A percentile compares a stretch with the other conserved stretches of the same genome.
phyloP scores from a whole-genome alignment of 2,888 invertebrate genomes.

The Nysson spinosus region DNA sequence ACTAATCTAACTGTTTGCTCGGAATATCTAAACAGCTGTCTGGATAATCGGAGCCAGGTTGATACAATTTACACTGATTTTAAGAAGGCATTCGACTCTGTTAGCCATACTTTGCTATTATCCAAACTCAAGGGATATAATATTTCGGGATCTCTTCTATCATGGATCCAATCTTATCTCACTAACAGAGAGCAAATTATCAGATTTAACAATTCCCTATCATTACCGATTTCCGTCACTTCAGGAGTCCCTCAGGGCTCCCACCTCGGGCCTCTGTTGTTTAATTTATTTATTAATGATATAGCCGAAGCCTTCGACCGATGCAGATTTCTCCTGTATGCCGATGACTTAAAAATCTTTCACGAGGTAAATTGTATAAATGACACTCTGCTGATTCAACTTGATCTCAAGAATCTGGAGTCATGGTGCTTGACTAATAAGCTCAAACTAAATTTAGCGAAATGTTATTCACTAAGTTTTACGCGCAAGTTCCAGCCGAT shows the following conservation, averaged over 20 bases:
- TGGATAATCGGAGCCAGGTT: neutral
- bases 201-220: neutral
- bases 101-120: neutral
- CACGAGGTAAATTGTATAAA: neutral
- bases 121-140: neutral
- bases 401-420: neutral
- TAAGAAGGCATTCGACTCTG: neutral
- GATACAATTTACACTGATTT: neutral
- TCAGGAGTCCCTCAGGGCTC: neutral
- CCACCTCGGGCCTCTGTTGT: neutral
- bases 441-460: neutral
- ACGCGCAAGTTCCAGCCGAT: neutral
- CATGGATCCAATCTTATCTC: neutral
- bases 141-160: neutral
- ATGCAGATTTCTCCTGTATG: neutral
- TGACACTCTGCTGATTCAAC: neutral
- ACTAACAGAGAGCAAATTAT: neutral
- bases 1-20: neutral
- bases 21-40: neutral
- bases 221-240: neutral
- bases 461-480: neutral
- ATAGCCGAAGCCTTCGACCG: neutral
- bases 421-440: neutral
- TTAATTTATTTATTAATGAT: neutral
- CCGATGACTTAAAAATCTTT: neutral